Evolutionary conservation across 2,113 vertebrate species (phyloP), one percentile per base, ranked within the genome.

Genomic region (Phrynosoma platyrhinos): DNA sequence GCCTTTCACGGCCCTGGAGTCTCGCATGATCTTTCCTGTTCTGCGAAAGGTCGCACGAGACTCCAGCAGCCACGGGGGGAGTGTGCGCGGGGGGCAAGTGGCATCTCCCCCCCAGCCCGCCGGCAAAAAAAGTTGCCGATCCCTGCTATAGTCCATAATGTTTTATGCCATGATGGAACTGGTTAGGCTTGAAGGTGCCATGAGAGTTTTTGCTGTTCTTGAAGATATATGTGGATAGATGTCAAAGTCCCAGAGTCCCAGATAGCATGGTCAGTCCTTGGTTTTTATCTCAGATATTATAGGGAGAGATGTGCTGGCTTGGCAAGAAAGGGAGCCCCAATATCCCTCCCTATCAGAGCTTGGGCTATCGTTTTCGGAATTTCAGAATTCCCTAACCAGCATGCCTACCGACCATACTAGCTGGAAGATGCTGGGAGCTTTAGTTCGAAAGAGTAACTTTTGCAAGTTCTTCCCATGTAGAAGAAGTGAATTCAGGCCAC

Each of bases 241-340:
- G n/a, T 32, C 74, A 40, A 75, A 75, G 2, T 3, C 20, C 14
- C 32, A 42, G 5, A 18, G 36, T 5, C 8, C 36, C n/a, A 40
- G 40, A 32, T 21, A 23, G 18, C 20, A 75, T 5, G 2, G 14
- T 75, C 36, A 40, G 36, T 75, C 42, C 20, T 21, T 75, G 36
- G 18, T 21, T 75, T 40, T 75, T 21, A 47, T 40, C 20, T 75
- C 88, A 85, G 86, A 86, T 90, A 87, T 90, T 88, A 93, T 90
- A 81, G 88, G 58, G 82, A 79, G 91, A 83, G 0, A 0, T 89
- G 91, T 92, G 91, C 55, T 40, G 14, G 5, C 32, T 53, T 13
- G 77, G 77, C 9, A 30, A 47, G 77, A 40, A 53, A 42, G 77
- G 9, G 16, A 7, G 20, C 5, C 32, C 3, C 36, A 58, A 58